Evolutionary conservation across 2,113 vertebrate species (phyloP).

Genomic region (Nannobrachium achirus): DNA sequence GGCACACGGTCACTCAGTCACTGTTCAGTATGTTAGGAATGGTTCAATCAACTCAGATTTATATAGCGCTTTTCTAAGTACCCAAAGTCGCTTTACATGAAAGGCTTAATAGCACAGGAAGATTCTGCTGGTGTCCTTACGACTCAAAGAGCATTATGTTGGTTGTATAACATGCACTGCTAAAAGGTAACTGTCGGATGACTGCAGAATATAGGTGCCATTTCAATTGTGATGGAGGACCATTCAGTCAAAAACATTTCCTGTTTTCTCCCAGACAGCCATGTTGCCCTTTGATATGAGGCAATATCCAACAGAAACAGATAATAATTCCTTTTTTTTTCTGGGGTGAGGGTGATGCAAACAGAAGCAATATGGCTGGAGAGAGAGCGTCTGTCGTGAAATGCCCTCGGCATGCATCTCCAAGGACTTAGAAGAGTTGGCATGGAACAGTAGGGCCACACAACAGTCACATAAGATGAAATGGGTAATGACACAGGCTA

Average conservation of each 20-base stretch:
- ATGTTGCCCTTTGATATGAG: slow-evolving; percentile 53
- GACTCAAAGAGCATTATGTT: too few relatives aligned
- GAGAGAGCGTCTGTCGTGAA: slow-evolving; percentile 34
- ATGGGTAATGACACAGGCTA: slow-evolving; percentile 15
- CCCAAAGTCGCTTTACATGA: too few relatives aligned
- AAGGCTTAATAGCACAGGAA: too few relatives aligned
- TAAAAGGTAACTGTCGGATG: too few relatives aligned
- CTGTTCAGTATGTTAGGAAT: too few relatives aligned
- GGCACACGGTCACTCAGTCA: too few relatives aligned
- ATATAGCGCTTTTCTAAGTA: too few relatives aligned
- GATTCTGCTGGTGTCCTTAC: too few relatives aligned
- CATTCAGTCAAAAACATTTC: slow-evolving; percentile 3
- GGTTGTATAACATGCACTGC: too few relatives aligned
- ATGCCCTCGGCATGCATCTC: slow-evolving; percentile 34
- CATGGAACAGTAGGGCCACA: background rate
- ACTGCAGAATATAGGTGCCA: background rate
- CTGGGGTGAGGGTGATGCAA: slow-evolving; percentile 51
- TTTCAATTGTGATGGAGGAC: background rate
- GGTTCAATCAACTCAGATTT: too few relatives aligned
- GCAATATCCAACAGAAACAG: slow-evolving; percentile 57
- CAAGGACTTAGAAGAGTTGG: slow-evolving; percentile 30
- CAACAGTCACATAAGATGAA: background rate
- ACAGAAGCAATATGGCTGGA: slow-evolving; percentile 31
- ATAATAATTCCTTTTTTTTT: slow-evolving; percentile 48
- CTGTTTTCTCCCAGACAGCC: slow-evolving; percentile 12